Evolutionary conservation across 2,888 invertebrate species (phyloP), one percentile per base, ranked within the genome.

Genomic region (Eupithecia centaureata): DNA sequence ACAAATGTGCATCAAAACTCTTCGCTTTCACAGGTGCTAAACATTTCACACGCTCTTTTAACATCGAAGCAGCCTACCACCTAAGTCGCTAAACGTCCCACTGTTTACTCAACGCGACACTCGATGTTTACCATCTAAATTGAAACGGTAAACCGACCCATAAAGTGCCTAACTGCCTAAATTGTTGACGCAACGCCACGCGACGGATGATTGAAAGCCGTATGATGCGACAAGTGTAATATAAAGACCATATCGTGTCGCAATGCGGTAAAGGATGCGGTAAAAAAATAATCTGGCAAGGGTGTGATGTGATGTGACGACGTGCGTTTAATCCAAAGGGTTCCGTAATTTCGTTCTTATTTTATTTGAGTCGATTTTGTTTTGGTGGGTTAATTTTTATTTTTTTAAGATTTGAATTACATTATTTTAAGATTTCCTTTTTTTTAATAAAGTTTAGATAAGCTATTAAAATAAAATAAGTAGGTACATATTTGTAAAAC

Each of bases 181-280:
- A 81, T 83, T 86, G 85, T 86, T 84, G 86, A 85, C 85, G 78
- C 82, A 86, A 80, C 79, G 82, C 83, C 83, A 67, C 70, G 66
- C 69, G 68, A 69, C 73, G 65, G 64, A 65, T 73, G 72, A 85
- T 84, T 81, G 84, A 85, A 80, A 77, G 80, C 77, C 86, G 84
- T 88, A 77, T 75, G 78, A 77, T 77, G 79, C 81, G 76, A 79
- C 78, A 81, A 75, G 79, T n/a, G 25, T 51, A 81, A 79, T 18
- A 42, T 42, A 18, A 42, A 42, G 18, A 79, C 77, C 38, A 58
- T 62, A 88, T 91, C 91, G 91, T 91, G 76, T 79, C 75, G 71
- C 84, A 88, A 84, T 79, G 84, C 83, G 84, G 83, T 79, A 83
- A 78, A 79, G 82, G 83, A 85, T 82, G 85, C 81, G 76, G 78